These are phyloP conservation scores for Rachycentron canadum DNA, from an alignment of 2,797 vertebrate genomes.

Conservation along the genomic window DNA sequence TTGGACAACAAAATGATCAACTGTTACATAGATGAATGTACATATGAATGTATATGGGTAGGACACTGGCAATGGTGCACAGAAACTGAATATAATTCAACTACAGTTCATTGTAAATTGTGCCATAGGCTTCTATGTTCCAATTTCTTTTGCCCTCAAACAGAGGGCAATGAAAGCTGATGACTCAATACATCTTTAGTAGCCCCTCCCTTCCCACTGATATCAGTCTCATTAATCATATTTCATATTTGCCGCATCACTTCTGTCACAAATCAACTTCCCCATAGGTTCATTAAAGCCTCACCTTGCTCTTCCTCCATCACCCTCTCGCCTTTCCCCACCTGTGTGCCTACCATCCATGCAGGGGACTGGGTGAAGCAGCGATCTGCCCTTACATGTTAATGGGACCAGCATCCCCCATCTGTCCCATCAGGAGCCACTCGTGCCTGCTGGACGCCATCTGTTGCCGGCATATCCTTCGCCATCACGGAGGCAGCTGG, in stretches of 20 bases:
- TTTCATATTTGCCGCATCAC: background rate
- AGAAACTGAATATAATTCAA: background rate
- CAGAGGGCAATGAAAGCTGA: background rate
- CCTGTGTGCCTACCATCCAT: conserved; percentile 1
- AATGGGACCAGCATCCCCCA: conserved; percentile 26
- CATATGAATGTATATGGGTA: too few species aligned
- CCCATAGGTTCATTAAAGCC: background rate
- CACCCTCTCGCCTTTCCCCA: conserved; percentile 23
- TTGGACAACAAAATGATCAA: background rate
- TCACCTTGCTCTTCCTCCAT: background rate
- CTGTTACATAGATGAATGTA: background rate
- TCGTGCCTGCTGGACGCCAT: conserved; percentile 36
- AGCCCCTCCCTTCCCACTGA: background rate
- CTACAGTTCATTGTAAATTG: background rate
- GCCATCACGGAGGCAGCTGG: background rate
- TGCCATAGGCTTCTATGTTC: too few species aligned
- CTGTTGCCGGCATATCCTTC: conserved; percentile 37
- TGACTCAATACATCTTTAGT: background rate
- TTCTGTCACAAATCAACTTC: background rate
- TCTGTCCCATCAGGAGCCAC: conserved; percentile 31
- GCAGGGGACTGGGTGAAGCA: conserved; percentile 13
- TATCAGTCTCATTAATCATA: background rate
- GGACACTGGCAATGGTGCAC: background rate
- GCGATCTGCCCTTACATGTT: conserved; percentile 7
- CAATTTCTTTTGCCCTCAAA: background rate